Percentiles rank a stretch among this genome's conserved stretches.
Evolutionary conservation across 2,113 vertebrate species (phyloP).

Genomic region (Elephas maximus): DNA sequence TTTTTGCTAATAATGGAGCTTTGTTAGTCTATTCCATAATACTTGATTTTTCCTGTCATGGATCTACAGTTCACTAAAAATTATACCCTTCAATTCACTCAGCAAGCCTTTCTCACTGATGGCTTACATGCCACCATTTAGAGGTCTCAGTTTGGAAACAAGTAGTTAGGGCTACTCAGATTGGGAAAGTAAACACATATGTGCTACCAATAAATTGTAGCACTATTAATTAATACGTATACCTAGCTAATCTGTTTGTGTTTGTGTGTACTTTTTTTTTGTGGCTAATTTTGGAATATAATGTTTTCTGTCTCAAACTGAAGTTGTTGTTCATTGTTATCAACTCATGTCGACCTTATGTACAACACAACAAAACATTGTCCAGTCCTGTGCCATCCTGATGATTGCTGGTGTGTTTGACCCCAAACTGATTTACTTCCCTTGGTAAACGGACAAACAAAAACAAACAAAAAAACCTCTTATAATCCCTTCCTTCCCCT

Average conservation of each 20-base stretch:
- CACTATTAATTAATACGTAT: background rate
- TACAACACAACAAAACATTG: too few species aligned
- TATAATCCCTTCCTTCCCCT: background rate
- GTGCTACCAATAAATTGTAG: background rate
- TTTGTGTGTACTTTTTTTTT: background rate
- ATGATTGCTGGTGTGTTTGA: too few species aligned
- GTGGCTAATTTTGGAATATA: background rate
- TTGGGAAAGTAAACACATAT: background rate
- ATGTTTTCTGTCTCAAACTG: background rate
- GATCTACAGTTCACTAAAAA: too few species aligned
- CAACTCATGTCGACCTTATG: too few species aligned
- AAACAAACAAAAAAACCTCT: background rate
- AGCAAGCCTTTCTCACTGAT: background rate
- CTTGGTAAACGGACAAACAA: background rate
- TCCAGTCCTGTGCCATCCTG: too few species aligned
- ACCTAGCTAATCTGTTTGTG: background rate
- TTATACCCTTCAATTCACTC: background rate
- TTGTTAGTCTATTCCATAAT: background rate
- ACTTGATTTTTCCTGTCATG: background rate
- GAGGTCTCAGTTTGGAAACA: background rate
- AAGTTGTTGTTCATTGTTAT: background rate
- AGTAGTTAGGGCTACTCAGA: background rate
- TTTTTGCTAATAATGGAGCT: background rate
- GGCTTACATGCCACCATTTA: accelerated
- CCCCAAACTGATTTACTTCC: background rate